phyloP scores from a whole-genome alignment of 2,797 vertebrate genomes.

The Enteromius paludinosus region DNA sequence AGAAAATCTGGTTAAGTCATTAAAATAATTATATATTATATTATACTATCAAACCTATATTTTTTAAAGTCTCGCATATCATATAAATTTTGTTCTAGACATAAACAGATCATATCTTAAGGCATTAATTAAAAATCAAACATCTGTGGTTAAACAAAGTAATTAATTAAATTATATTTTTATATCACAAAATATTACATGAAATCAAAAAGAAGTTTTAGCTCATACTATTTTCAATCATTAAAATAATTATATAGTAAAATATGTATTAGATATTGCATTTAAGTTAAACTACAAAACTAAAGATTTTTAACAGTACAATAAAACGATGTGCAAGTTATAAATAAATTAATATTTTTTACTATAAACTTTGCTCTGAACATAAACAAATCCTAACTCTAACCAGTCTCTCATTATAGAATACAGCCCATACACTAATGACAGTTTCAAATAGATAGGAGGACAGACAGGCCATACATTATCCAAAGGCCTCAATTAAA shows the following conservation, averaged over 20 bases:
- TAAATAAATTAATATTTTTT: not conserved
- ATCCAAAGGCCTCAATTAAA: constrained; percentile 55
- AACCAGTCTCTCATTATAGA: not conserved
- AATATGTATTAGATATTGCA: not conserved
- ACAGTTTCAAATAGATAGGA: not conserved
- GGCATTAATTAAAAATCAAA: not conserved
- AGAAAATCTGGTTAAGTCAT: not conserved
- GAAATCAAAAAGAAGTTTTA: not conserved
- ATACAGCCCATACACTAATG: not conserved
- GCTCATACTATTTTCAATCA: not conserved
- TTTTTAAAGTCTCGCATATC: not conserved
- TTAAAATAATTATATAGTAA: not conserved
- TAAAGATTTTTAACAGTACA: not conserved
- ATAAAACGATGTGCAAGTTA: not conserved
- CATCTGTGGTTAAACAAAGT: not conserved
- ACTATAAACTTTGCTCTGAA: not conserved
- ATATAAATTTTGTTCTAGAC: not conserved
- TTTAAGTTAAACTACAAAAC: not conserved
- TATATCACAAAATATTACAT: not conserved
- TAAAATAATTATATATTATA: not conserved
- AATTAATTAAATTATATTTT: not conserved
- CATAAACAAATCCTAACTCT: not conserved
- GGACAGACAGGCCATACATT: constrained; percentile 24
- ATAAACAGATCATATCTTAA: not conserved
- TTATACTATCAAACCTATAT: not conserved